A percentile compares a stretch with the other conserved stretches of the same genome.
Evolutionary conservation across 2,888 invertebrate genomes (phyloP).

Genomic region (Leptothorax acervorum): DNA sequence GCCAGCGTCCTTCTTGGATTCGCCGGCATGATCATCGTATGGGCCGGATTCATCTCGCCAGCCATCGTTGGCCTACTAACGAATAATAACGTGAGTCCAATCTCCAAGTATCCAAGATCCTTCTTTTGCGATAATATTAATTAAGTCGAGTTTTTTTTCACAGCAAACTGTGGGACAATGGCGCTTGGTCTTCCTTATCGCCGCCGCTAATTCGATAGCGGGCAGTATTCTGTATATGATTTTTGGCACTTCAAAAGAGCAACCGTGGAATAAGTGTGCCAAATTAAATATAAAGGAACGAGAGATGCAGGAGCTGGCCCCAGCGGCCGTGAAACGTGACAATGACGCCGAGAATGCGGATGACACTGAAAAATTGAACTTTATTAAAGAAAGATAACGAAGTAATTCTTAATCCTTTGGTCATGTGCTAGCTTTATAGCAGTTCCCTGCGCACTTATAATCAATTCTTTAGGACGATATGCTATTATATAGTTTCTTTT

Average conservation of each 20-base stretch:
- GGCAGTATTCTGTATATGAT: conserved; percentile 76
- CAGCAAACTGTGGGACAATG: conserved; percentile 84
- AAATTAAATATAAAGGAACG: conserved; percentile 65
- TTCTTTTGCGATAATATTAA: background rate
- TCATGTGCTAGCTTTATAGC: background rate
- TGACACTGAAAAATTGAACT: conserved; percentile 14
- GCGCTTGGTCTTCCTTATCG: conserved; percentile 82
- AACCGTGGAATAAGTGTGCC: conserved; percentile 80
- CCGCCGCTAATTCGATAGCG: conserved; percentile 76
- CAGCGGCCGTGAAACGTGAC: conserved; percentile 21
- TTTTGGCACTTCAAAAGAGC: conserved; percentile 81
- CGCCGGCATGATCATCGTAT: conserved; percentile 87
- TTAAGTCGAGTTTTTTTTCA: too few species aligned
- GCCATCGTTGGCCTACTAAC: conserved; percentile 88
- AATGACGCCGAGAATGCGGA: conserved; percentile 25
- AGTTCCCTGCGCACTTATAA: background rate
- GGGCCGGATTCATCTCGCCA: conserved; percentile 89
- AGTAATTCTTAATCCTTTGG: background rate
- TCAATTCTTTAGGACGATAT: background rate
- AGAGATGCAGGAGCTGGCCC: conserved; percentile 70
- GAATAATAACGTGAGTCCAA: conserved; percentile 88
- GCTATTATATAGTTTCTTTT: too few species aligned
- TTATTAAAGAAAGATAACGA: conserved; percentile 26
- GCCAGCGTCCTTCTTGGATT: conserved; percentile 88
- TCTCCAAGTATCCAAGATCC: background rate